These are phyloP conservation scores for Hyphantria cunea DNA, from an alignment of 1,140 invertebrate species.

Conservation along the genomic window DNA sequence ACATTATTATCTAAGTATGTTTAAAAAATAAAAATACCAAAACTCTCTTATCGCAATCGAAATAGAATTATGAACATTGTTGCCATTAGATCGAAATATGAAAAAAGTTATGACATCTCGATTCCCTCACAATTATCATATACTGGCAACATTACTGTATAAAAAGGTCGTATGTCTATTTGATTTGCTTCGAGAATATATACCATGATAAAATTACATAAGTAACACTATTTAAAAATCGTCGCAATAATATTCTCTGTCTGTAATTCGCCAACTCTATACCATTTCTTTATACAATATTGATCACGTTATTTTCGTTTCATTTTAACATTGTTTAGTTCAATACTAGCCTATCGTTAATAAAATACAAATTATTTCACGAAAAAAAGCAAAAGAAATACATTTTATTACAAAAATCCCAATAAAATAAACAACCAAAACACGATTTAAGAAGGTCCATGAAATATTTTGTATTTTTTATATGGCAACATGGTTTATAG, in stretches of 20 bases:
- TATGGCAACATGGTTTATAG: constrained; percentile 27
- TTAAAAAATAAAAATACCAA: constrained; percentile 29
- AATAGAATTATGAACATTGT: neutral
- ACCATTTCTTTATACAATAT: constrained; percentile 51
- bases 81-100: constrained; percentile 2
- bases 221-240: constrained; percentile 28
- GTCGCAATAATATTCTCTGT: constrained; percentile 15
- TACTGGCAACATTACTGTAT: neutral
- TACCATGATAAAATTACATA: constrained; percentile 19
- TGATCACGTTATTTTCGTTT: constrained; percentile 63
- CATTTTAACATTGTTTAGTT: constrained; percentile 68
- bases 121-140: neutral
- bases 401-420: constrained; percentile 8
- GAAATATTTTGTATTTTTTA: constrained; percentile 10
- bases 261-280: constrained; percentile 32
- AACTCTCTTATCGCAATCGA: constrained; percentile 3
- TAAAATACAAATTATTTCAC: constrained; percentile 17
- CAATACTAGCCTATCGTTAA: constrained; percentile 53
- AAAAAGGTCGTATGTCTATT: constrained; percentile 6
- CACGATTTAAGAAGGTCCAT: neutral
- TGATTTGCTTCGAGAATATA: constrained; percentile 3
- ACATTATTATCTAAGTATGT: constrained; percentile 29
- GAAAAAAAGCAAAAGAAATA: constrained; percentile 7
- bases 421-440: constrained; percentile 11
- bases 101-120: constrained; percentile 3